Percentiles rank a stretch among this genome's conserved stretches.
Evolutionary conservation across 2,797 vertebrate genomes (phyloP).

Genomic region (Poeciliopsis paucimaculata): DNA sequence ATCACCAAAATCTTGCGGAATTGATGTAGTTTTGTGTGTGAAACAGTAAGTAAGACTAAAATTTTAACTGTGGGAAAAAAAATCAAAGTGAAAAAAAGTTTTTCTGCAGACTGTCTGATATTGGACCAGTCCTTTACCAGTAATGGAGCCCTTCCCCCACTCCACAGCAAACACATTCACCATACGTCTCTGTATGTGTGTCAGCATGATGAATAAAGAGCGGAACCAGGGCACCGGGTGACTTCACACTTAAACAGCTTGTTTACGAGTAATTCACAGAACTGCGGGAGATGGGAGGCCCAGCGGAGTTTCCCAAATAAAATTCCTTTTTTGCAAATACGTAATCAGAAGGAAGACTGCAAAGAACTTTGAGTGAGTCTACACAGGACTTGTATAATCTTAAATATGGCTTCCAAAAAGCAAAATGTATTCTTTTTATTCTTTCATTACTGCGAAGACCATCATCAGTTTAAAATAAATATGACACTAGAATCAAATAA

Average conservation of each 20-base stretch:
- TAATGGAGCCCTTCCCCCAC: constrained; percentile 50
- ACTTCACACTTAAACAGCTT: constrained; percentile 77
- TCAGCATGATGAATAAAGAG: constrained; percentile 72
- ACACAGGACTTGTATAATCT: not conserved
- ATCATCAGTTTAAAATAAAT: constrained; percentile 6
- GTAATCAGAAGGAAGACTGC: constrained; percentile 8
- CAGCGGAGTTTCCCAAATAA: constrained; percentile 37
- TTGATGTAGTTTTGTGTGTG: not conserved
- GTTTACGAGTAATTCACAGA: constrained; percentile 74
- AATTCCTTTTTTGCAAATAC: constrained; percentile 44
- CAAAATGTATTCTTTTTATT: constrained; percentile 1
- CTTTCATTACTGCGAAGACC: not conserved
- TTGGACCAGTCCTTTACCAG: constrained; percentile 35
- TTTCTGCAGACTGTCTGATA: constrained; percentile 24
- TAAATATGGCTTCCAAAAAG: constrained; percentile 17
- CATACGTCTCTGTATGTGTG: constrained; percentile 53
- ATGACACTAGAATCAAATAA: constrained; percentile 13
- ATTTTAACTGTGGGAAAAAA: not conserved
- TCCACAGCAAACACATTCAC: constrained; percentile 58
- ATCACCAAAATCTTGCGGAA: not conserved
- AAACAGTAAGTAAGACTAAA: not conserved
- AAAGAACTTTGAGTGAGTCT: constrained; percentile 13
- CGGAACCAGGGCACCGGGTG: constrained; percentile 71
- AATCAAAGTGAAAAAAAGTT: constrained; percentile 5
- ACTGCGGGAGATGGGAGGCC: constrained; percentile 53